A percentile compares a stretch with the other conserved stretches of the same genome.
Conservation (phyloP, 2,797 vertebrate genomes). For the Lophius americanus region DNA sequence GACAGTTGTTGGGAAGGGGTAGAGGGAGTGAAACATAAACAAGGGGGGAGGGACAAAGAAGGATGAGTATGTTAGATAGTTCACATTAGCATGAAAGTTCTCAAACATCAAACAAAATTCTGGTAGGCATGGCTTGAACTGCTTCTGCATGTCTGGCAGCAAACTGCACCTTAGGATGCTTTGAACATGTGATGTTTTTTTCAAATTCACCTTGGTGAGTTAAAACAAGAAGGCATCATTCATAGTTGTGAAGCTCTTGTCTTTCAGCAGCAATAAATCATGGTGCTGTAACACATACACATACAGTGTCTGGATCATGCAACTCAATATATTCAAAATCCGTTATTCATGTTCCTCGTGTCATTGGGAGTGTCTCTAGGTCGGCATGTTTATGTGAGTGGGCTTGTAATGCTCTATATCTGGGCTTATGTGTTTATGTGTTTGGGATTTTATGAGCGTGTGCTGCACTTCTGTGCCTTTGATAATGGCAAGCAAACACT, state of each 20-base stretch:
- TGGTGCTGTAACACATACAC: conserved; percentile 74
- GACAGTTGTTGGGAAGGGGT: conserved; percentile 33
- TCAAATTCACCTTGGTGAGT: conserved; percentile 31
- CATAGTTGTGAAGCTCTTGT: conserved; percentile 56
- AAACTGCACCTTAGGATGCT: conserved; percentile 36
- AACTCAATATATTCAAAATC: conserved; percentile 67
- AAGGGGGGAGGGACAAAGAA: conserved; percentile 62
- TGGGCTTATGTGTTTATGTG: conserved; percentile 29
- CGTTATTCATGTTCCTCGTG: conserved; percentile 41
- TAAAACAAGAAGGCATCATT: conserved; percentile 60
- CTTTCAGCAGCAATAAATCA: conserved; percentile 64
- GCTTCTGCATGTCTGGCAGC: conserved; percentile 32
- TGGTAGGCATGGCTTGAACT: conserved; percentile 33
- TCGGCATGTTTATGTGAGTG: conserved; percentile 11
- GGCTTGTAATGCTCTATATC: conserved; percentile 17
- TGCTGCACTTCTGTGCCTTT: conserved; percentile 60
- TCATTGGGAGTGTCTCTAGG: conserved; percentile 28
- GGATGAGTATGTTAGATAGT: conserved; percentile 21
- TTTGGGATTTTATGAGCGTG: conserved; percentile 41
- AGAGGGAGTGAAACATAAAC: conserved; percentile 55
- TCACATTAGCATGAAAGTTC: conserved; percentile 44
- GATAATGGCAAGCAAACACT: conserved; percentile 80
- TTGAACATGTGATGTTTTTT: conserved; percentile 29
- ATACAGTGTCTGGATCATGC: conserved; percentile 77
- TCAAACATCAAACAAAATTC: conserved; percentile 40